Evolutionary conservation across 2,797 vertebrate genomes (phyloP), one percentile per base, ranked within the genome.

Genomic region (Phrynocephalus forsythii): DNA sequence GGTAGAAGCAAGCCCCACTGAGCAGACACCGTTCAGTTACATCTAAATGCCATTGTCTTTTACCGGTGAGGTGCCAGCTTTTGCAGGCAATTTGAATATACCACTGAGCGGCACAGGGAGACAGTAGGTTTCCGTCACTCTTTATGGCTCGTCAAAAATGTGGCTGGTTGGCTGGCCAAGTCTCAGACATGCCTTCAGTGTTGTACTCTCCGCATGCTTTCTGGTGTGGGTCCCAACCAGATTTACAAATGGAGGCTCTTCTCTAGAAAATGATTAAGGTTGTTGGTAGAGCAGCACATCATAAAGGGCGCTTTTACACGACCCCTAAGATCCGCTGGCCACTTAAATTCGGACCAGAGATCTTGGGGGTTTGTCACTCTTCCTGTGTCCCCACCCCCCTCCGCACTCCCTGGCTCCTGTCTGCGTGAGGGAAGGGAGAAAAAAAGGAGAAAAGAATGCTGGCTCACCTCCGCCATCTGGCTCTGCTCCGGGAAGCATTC

Each of bases 31-130:
- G 82, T 88, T 86, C 38, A 48, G 79, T 88, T 22, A 66, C 72
- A 88, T 86, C 30, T 60, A 80, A 86, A 9, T 78, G 66, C 66
- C 80, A 44, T 76, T 50, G 90, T 80, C 13, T 82, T 79, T 15
- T 52, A 83, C 79, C 8, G 60, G 85, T 68, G 24, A 73, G 16
- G 15, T 38, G 60, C 66, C 28, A 91, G 52, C 82, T 91, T 91
- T 91, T 67, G 89, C 67, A 83, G 82, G n/a, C 48, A 86, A 63
- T 76, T 86, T 86, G 60, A 75, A 66, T 81, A 88, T 79, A 67
- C 50, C 18, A 52, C 84, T 69, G 89, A 80, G 77, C 60, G 22
- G 71, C 72, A n/a, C 24, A 63, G 78, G 81, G 85, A 90, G 80
- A 66, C 48, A 79, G 63, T 33, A 13, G 75, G 28, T 87, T 69